Conservation (phyloP, 2,797 vertebrate species). For the Acanthurus lineatus region DNA sequence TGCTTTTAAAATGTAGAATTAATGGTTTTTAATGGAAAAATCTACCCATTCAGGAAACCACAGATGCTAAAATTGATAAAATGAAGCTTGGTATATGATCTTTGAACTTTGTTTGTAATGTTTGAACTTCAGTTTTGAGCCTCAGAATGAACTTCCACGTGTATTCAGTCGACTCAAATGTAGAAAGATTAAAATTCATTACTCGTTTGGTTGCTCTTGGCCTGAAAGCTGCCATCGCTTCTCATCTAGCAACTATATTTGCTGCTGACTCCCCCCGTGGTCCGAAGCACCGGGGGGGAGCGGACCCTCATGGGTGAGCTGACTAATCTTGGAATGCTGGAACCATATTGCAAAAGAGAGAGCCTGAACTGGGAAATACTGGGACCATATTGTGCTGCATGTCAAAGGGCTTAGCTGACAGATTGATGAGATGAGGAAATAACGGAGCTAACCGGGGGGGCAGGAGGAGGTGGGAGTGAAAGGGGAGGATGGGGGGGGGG, state of each 20-base stretch:
- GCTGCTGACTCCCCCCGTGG: background rate
- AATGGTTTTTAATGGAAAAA: background rate
- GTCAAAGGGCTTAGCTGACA: constrained; percentile 92
- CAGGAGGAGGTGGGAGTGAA: constrained; percentile 52
- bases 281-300: constrained; percentile 38
- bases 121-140: background rate
- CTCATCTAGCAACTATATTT: constrained; percentile 30
- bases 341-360: constrained; percentile 92
- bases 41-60: background rate
- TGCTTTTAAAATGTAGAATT: background rate
- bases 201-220: constrained; percentile 1
- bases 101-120: background rate
- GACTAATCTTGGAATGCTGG: constrained; percentile 88
- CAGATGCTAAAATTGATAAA: background rate
- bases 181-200: background rate
- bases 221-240: constrained; percentile 3
- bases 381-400: constrained; percentile 91
- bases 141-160: background rate
- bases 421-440: constrained; percentile 97
- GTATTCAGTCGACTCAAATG: background rate
- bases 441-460: constrained; percentile 83
- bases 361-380: constrained; percentile 68
- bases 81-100: background rate
- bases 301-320: constrained; percentile 75
- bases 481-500: constrained; percentile 63